Base-by-base conservation (phyloP, 2,113 vertebrate species). In the Clarias gariepinus region DNA sequence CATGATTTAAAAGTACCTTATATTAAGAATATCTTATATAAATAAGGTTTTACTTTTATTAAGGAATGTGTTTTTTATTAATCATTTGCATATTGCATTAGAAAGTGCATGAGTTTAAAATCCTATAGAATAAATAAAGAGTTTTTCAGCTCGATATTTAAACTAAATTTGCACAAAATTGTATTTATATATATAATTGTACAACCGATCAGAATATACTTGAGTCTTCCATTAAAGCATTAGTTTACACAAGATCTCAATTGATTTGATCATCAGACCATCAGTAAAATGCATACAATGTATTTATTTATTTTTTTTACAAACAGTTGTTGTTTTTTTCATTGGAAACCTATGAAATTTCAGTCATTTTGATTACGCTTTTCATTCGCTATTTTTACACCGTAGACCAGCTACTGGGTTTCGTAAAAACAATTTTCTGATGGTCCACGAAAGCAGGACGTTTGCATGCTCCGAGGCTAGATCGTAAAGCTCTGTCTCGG, bases 391-490 rank as follows among this genome's bases (percentile, higher is more conserved):
- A 25, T n/a, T 58, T 21, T 30, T 52, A 36, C 57, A 66, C 64
- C 55, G 8, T 15, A 83, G 47, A 28, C n/a, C 23, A 11, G n/a
- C n/a, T 83, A 52, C 33, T 61, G 53, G 30, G 53, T 73, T 78
- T 73, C 64, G 36, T 23, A 21, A 71, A 53, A 25, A 52, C 10
- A 11, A 58, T 81, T 41, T 79, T 79, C 25, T 58, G 76, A 73
- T 81, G 68, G 36, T 53, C 58, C 36, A 41, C 64, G 57, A 83
- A 85, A 69, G 58, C 66, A 88, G 21, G 30, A 73, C 19, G 28
- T 84, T 61, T 86, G 85, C n/a, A 73, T 52, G 30, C 76, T 28
- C 76, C 15, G 52, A 69, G 74, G 21, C 76, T 55, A 55, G 60
- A 79, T 81, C 60, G 57, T 30, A 15, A 83, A 80, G n/a, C n/a